Evolutionary conservation across 2,888 invertebrate genomes (phyloP), one percentile per base, ranked within the genome.

Genomic region (Melolontha melolontha): DNA sequence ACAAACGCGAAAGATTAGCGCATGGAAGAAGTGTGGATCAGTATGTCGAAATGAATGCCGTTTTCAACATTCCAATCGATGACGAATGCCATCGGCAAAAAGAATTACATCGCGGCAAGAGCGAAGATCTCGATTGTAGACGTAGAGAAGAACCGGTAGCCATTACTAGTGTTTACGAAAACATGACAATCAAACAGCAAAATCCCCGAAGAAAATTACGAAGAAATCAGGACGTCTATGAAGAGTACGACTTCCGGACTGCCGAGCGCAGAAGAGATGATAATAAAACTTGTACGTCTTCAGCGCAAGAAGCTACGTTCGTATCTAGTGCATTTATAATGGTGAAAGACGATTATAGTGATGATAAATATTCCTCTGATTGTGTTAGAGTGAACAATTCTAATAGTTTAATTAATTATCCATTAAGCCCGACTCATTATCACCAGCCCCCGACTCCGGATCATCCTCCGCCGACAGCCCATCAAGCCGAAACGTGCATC

Each of bases 391-490:
- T 44, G 66, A 67, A 55, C 55, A 71, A 52, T 66, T 67, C 70
- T 64, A 67, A 73, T 51, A 66, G 65, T 55, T 55, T 64, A 16
- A 68, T 72, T 40, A 74, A 83, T 81, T 80, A 87, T 76, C 96
- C 96, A 0, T 85, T 93, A 75, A 95, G 95, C 75, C 96, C 96
- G 16, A 94, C 95, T 54, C 93, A 95, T 80, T 96, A 96, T 78
- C 89, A 90, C 63, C 96, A 96, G 83, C 96, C 96, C 10, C 95
- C 96, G 8, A 97, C 96, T 10, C 96, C 96, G 0, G 96, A 96
- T 76, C 96, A 96, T 84, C 96, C 96, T 2, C 96, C 97, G 1
- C 97, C 97, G 0, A 92, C 95, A 8, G 95, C 96, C 2, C 87
- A 89, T 77, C 94, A 95, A 75, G 96, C 97, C 0, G 93, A 95